Base-by-base conservation (phyloP, 92 coral and sea anemone genomes). In the Micromussa lordhowensis region DNA sequence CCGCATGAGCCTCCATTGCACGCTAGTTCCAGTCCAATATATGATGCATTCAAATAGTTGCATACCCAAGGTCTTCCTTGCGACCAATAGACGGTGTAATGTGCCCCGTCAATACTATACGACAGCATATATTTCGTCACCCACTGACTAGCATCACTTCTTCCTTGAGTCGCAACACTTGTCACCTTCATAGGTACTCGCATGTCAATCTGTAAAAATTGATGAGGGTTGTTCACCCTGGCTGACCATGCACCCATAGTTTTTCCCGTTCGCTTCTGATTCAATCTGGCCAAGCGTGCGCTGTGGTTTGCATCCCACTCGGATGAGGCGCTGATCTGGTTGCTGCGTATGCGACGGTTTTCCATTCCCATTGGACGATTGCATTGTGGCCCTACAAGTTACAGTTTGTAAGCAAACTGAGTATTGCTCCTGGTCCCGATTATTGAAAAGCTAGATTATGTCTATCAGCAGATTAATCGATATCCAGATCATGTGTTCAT, bases 181-280 rank as follows among this genome's bases (percentile, higher is more conserved):
- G 94, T 94, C 49, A 95, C 75, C 40, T 91, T 90, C 96, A 92
- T 94, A 18, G 94, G 90, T 36, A 79, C 80, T 86, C 93, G 93
- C 84, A 98, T 69, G 75, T 92, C 94, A 34, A 96, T 87, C 91
- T 96, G 98, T 48, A 98, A 78, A 90, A 92, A 98, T 68, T 98
- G 99, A 34, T 90, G 78, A 44, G 79, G 84, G 72, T 96, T 96
- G 63, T 84, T 84, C 73, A 90, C 90, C 29, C 91, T 88, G 21
- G 98, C 93, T 21, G 95, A 90, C 99, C 99, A 98, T 14, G 97
- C 98, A 49, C 98, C 98, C 35, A 89, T 82, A 26, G 83, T 81
- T 19, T 88, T 81, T 4, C 98, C 96, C 12, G 93, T 78, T 44
- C 95, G 98, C 71, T 75, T 86, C 24, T 85, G 93, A 72, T 94